These are phyloP conservation scores for Pipistrellus kuhlii DNA, from an alignment of 2,797 vertebrate genomes.

Conservation along the genomic window DNA sequence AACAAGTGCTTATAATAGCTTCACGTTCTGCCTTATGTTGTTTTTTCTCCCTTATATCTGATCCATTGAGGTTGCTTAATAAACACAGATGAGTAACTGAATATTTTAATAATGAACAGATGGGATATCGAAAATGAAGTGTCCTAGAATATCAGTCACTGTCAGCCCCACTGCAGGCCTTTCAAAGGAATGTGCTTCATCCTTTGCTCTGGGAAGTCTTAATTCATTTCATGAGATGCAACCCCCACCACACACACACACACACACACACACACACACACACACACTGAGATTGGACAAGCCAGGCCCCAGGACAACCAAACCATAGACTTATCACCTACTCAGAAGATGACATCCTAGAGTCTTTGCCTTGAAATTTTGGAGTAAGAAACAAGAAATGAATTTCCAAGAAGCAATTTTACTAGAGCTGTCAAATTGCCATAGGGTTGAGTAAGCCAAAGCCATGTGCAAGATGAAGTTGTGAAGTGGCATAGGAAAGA, in stretches of 20 bases:
- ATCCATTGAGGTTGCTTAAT: neutral
- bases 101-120: slow-evolving; percentile 4
- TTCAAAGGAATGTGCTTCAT: neutral
- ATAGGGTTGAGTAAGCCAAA: neutral
- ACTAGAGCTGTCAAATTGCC: neutral
- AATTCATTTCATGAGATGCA: neutral
- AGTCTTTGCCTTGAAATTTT: slow-evolving; percentile 15
- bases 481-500: neutral
- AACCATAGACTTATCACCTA: neutral
- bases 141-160: neutral
- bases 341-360: neutral
- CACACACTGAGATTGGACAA: neutral
- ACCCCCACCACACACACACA: too few species aligned
- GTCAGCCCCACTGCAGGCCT: neutral
- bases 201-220: neutral
- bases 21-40: neutral
- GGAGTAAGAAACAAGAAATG: neutral
- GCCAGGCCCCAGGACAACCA: neutral
- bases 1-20: neutral
- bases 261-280: too few species aligned
- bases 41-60: neutral
- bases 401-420: slow-evolving; percentile 47
- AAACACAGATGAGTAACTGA: slow-evolving; percentile 23
- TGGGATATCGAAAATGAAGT: slow-evolving; percentile 12
- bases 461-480: neutral